Base-by-base conservation (phyloP, 2,888 invertebrate species). In the Lasioglossum vierecki region DNA sequence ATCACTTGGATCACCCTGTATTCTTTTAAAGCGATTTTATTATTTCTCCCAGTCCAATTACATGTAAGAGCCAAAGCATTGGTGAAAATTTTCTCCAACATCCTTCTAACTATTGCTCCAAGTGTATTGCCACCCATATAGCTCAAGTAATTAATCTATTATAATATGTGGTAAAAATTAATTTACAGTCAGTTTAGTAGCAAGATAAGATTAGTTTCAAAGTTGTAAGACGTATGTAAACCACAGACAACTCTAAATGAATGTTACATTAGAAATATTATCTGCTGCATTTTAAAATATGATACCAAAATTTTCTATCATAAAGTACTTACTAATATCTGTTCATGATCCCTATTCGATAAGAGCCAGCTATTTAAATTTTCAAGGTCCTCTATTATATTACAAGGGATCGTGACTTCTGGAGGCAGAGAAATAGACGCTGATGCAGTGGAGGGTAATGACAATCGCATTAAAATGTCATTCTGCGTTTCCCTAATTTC, bases 11-110 rank as follows among this genome's bases (percentile, higher is more conserved):
- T n/a, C n/a, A 57, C 3, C 15, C n/a, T 8, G 0, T n/a, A 57
- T 57, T 57, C 57, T 57, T 57, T 57, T n/a, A 57, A n/a, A n/a
- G 57, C 8, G 8, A 57, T 57, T 1, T 70, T 70, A n/a, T 70
- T 70, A 5, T 70, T 70, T 39, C 70, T 70, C 13, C 70, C 70
- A 22, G 68, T 68, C 68, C 39, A 68, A 68, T 68, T 68, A 18
- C 68, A 68, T 8, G 13, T 39, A 13, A 41, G 70, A n/a, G 41
- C 70, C 8, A 70, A 70, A 30, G 70, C 4, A 4, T 70, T 70
- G 9, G 41, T 39, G n/a, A 70, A 70, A 4, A 41, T 22, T 70
- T 1, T 70, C 35, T 70, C 70, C 9, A 70, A 39, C 9, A 70
- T 70, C 1, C 41, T 18, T 8, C 70, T 35, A 22, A 70, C 15